Percentiles rank a stretch among this genome's conserved stretches.
These are phyloP conservation scores for Cloeon dipterum DNA, from an alignment of 2,888 invertebrate genomes.

Conservation along the genomic window DNA sequence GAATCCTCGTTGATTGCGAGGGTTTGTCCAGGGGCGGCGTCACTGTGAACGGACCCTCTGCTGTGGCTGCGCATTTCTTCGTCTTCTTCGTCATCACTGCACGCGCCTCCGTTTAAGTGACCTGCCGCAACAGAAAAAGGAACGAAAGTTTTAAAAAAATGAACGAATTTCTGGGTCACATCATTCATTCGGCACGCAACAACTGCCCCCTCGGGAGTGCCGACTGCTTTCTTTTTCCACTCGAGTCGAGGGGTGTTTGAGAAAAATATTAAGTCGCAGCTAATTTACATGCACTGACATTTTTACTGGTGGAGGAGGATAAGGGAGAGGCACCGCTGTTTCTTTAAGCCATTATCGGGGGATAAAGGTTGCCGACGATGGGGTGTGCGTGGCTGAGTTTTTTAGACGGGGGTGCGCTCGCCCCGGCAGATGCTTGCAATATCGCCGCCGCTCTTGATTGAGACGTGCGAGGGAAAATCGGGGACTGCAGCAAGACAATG, in stretches of 20 bases:
- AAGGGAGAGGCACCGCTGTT: too few species aligned
- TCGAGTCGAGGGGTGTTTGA: too few species aligned
- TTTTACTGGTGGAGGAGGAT: too few species aligned
- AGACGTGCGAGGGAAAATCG: too few species aligned
- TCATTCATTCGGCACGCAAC: too few species aligned
- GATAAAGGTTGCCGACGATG: not conserved
- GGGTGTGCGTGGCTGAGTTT: not conserved
- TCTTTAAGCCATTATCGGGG: not conserved
- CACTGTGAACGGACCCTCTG: not conserved
- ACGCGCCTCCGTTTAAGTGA: not conserved
- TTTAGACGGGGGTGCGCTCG: not conserved
- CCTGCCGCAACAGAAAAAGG: slow-evolving; percentile 1
- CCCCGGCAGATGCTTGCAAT: slow-evolving; percentile 1
- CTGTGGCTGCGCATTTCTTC: not conserved
- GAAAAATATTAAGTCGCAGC: slow-evolving; percentile 1
- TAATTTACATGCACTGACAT: not conserved
- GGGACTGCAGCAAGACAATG: too few species aligned
- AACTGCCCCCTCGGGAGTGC: too few species aligned
- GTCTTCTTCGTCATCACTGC: not conserved
- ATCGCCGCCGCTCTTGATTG: too few species aligned
- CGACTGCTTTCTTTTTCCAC: too few species aligned
- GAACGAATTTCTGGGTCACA: not conserved
- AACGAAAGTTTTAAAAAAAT: not conserved
- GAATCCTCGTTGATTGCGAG: slow-evolving; percentile 31
- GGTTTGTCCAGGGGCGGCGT: slow-evolving; percentile 16